These are phyloP conservation scores for Cygnus atratus DNA, from an alignment of 2,113 vertebrate species.

Conservation along the genomic window DNA sequence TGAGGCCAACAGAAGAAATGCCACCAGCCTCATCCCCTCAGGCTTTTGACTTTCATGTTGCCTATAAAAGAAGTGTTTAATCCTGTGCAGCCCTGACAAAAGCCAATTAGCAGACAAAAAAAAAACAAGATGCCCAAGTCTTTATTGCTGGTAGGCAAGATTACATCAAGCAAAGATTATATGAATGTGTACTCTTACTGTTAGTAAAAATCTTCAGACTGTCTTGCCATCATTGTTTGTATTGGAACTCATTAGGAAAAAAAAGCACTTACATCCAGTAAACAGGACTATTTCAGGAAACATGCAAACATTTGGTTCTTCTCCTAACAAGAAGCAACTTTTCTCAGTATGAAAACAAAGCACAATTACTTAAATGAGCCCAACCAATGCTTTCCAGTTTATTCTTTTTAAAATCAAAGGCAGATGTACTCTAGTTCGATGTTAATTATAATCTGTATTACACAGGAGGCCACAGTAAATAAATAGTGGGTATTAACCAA, in stretches of 20 bases:
- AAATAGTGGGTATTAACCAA: neutral
- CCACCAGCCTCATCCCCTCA: neutral
- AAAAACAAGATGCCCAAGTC: neutral
- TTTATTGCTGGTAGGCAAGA: neutral
- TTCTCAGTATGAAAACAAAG: neutral
- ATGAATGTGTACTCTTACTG: neutral
- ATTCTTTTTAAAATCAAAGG: constrained; percentile 5
- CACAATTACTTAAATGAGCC: neutral
- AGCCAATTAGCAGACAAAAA: neutral
- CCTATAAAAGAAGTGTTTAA: neutral
- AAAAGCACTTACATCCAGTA: neutral
- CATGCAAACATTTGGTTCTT: neutral
- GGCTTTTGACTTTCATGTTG: neutral
- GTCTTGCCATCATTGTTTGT: neutral
- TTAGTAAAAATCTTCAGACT: neutral
- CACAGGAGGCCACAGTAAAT: neutral
- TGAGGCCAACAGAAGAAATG: neutral
- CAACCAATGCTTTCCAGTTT: neutral
- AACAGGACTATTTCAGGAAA: neutral
- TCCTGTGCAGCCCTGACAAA: neutral
- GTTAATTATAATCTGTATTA: neutral
- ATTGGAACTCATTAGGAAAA: neutral
- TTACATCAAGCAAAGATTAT: neutral
- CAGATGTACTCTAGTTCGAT: neutral
- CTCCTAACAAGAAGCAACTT: neutral